A percentile compares a stretch with the other conserved stretches of the same genome.
Evolutionary conservation across 2,113 vertebrate species (phyloP).

Genomic region (Parotia lawesii): DNA sequence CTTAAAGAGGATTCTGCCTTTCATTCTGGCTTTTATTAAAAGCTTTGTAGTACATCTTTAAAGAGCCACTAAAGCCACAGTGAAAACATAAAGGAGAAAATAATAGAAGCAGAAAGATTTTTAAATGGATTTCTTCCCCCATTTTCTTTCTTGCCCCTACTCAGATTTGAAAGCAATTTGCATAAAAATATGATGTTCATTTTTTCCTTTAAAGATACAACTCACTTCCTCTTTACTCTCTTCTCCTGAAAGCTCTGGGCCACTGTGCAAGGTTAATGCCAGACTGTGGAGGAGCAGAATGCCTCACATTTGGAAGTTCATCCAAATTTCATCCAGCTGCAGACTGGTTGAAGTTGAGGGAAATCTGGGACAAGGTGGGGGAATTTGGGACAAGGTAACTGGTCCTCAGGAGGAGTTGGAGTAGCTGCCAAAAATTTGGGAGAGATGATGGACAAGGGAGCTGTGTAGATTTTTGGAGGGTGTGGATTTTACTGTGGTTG

Average conservation of each 20-base stretch:
- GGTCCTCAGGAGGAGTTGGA: not conserved
- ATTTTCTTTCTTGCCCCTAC: not conserved
- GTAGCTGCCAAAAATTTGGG: not conserved
- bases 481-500: not conserved
- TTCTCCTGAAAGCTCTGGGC: not conserved
- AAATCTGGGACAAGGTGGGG: not conserved
- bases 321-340: not conserved
- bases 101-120: conserved; percentile 27
- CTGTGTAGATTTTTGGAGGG: not conserved
- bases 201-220: not conserved
- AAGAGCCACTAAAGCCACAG: conserved; percentile 41
- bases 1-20: conserved; percentile 57
- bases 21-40: conserved; percentile 60
- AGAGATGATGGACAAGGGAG: not conserved
- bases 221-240: not conserved
- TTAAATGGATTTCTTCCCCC: conserved; percentile 18
- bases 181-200: not conserved
- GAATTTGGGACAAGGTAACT: not conserved
- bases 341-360: not conserved
- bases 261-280: not conserved
- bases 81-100: conserved; percentile 44
- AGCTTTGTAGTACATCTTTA: conserved; percentile 63
- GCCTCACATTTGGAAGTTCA: not conserved
- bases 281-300: not conserved
- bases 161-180: conserved; percentile 27